Evolutionary conservation across 1,140 invertebrate genomes (phyloP).

Genomic region (Octopus sinensis): DNA sequence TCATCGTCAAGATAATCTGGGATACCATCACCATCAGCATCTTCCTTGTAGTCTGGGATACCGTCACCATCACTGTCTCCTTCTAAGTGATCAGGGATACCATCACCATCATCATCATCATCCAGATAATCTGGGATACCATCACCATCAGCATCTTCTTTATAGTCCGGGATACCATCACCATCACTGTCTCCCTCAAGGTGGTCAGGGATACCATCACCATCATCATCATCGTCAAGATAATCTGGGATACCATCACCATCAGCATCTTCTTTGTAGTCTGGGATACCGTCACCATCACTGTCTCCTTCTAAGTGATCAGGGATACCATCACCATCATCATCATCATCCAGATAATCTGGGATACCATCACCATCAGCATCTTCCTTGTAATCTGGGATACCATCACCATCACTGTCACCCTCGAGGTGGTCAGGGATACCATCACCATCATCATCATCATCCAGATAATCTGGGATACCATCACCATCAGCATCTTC

Average conservation of each 20-base stretch:
- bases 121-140: slow-evolving; percentile 45
- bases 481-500: slow-evolving; percentile 40
- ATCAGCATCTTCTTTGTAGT: slow-evolving; percentile 41
- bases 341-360: slow-evolving; percentile 29
- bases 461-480: slow-evolving; percentile 38
- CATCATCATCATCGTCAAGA: slow-evolving; percentile 38
- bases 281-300: slow-evolving; percentile 42
- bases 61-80: slow-evolving; percentile 24
- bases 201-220: slow-evolving; percentile 46
- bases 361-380: slow-evolving; percentile 37
- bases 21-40: slow-evolving; percentile 39
- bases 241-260: slow-evolving; percentile 46
- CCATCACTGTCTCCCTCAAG: slow-evolving; percentile 39
- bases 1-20: slow-evolving; percentile 31
- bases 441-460: slow-evolving; percentile 35
- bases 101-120: slow-evolving; percentile 37
- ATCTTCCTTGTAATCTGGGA: slow-evolving; percentile 30
- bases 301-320: slow-evolving; percentile 25
- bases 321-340: slow-evolving; percentile 45
- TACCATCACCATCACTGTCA: slow-evolving; percentile 39
- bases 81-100: slow-evolving; percentile 38
- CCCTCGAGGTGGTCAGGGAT: slow-evolving; percentile 37
- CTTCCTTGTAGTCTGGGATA: slow-evolving; percentile 26
- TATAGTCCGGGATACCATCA: slow-evolving; percentile 45
- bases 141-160: slow-evolving; percentile 45